phyloP scores from a whole-genome alignment of 2,113 vertebrate species.

The Orcinus orca region DNA sequence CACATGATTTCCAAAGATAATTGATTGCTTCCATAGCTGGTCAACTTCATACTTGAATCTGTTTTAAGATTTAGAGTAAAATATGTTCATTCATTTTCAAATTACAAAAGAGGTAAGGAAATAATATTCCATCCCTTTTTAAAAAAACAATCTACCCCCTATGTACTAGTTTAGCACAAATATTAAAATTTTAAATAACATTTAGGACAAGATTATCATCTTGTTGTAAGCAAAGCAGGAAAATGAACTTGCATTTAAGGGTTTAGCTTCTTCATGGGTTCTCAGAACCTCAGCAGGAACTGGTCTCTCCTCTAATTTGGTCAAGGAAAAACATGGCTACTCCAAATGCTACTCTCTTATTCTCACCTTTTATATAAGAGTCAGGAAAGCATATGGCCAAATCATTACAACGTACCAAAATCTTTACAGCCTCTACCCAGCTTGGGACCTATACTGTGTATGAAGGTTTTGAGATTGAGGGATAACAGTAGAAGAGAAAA shows the following conservation, averaged over 20 bases:
- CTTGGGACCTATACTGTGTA: background rate
- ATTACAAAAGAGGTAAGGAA: background rate
- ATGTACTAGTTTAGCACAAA: background rate
- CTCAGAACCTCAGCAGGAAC: background rate
- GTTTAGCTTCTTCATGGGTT: background rate
- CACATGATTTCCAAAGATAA: background rate
- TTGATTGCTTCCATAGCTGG: background rate
- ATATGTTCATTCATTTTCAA: slow-evolving; percentile 30
- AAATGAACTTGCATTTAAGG: slow-evolving; percentile 25
- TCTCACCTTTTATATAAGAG: background rate
- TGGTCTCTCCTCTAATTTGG: background rate
- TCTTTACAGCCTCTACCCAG: background rate
- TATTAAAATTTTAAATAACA: slow-evolving; percentile 33
- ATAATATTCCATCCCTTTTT: background rate
- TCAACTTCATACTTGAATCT: background rate
- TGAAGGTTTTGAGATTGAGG: background rate
- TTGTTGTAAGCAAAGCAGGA: background rate
- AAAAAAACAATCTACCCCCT: background rate
- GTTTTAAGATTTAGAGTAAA: slow-evolving; percentile 11
- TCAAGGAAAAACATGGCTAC: background rate
- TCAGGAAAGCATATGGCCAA: background rate
- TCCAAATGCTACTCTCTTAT: background rate
- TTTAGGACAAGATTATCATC: background rate
- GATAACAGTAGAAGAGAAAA: background rate
- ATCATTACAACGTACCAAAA: background rate